phyloP scores from a whole-genome alignment of 1,140 invertebrate genomes.

The Radopholus similis region DNA sequence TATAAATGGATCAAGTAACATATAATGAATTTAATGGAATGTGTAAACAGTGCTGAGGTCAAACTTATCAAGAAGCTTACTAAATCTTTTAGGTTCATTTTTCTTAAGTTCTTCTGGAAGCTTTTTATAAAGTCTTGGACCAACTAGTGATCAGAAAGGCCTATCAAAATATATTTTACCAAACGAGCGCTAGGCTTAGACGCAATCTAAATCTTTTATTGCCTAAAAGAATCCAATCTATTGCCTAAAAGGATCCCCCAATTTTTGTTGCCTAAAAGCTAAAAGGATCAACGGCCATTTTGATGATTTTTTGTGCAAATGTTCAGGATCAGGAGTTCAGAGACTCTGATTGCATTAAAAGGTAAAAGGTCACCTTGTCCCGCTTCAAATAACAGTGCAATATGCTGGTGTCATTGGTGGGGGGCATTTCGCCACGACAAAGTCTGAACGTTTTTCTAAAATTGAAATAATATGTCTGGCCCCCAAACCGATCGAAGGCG shows the following conservation, averaged over 20 bases:
- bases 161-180: no score
- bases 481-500: conserved; percentile 76
- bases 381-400: conserved; percentile 74
- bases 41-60: no score
- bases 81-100: background rate
- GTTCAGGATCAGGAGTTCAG: no score
- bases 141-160: background rate
- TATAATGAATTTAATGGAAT: no score
- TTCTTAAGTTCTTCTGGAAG: background rate
- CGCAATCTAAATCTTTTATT: background rate
- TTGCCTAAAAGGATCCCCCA: background rate
- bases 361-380: conserved; percentile 38
- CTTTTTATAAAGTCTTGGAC: background rate
- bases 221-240: background rate
- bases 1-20: background rate
- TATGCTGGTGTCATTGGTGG: conserved; percentile 26
- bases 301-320: no score
- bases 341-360: no score
- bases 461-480: background rate
- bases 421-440: conserved; percentile 28
- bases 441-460: conserved; percentile 3
- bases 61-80: no score
- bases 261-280: no score
- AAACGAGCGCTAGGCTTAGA: no score
- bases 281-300: no score